Conservation (phyloP, 2,888 invertebrate species). For the Vesta saturnalis region DNA sequence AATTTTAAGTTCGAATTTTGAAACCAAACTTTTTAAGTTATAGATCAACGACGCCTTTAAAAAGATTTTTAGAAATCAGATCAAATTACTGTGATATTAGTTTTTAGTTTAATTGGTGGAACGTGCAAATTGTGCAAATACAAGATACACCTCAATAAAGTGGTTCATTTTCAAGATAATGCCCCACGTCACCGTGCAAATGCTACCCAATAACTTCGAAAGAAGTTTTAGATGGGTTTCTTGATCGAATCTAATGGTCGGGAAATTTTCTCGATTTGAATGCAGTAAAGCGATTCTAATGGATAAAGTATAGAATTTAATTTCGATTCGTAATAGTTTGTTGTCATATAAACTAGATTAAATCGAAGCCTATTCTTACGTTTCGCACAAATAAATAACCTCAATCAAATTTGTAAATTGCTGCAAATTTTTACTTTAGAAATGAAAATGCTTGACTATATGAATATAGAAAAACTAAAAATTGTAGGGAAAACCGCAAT, state of each 20-base stretch:
- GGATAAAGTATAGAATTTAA: constrained; percentile 11
- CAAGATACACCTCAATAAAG: not conserved
- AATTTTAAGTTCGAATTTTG: not conserved
- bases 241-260: constrained; percentile 11
- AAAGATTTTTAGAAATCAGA: too few species aligned
- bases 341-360: not conserved
- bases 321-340: not conserved
- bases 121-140: not conserved
- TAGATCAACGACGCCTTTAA: not conserved
- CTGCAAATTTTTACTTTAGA: not conserved
- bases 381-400: not conserved
- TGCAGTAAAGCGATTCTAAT: constrained; percentile 8
- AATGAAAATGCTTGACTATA: not conserved
- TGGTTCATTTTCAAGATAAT: constrained; percentile 12
- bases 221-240: constrained; percentile 9
- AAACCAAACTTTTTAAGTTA: not conserved
- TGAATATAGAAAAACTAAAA: too few species aligned
- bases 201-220: constrained; percentile 8
- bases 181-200: constrained; percentile 11
- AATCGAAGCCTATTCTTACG: too few species aligned
- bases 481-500: not conserved
- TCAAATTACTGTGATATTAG: not conserved
- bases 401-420: not conserved
- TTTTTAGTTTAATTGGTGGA: not conserved
- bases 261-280: constrained; percentile 15